A percentile compares a stretch with the other conserved stretches of the same genome.
phyloP scores from a whole-genome alignment of 2,888 invertebrate genomes.

The Frankliniella intonsa region DNA sequence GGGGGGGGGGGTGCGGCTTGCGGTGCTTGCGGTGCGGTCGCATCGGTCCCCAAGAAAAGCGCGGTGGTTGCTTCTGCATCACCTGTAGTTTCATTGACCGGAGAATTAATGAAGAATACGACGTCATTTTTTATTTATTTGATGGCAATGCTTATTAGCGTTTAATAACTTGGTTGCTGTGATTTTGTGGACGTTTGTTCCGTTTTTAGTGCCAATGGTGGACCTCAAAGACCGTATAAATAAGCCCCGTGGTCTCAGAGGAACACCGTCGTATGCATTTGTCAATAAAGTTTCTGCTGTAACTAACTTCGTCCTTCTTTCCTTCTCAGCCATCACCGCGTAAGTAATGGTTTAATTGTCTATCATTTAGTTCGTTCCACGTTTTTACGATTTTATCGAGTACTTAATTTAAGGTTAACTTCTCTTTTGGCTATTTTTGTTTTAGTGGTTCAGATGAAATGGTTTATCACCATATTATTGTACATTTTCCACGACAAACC shows the following conservation, averaged over 20 bases:
- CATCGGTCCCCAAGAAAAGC: too few relatives aligned
- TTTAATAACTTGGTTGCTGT: neutral
- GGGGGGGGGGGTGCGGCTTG: too few relatives aligned
- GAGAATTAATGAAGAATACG: neutral
- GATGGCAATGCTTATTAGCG: neutral
- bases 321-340: neutral
- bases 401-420: neutral
- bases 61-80: too few relatives aligned
- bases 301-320: neutral
- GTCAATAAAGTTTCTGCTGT: neutral
- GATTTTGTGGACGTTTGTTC: neutral
- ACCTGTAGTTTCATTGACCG: too few relatives aligned
- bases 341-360: neutral
- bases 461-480: neutral
- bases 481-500: neutral
- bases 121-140: neutral
- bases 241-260: neutral
- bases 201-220: neutral
- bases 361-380: neutral
- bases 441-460: neutral
- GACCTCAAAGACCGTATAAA: neutral
- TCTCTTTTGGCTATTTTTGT: neutral
- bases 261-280: neutral
- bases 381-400: neutral
- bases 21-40: too few relatives aligned